These are phyloP conservation scores for Tragelaphus oryx DNA, from an alignment of 2,797 vertebrate species.

Conservation along the genomic window DNA sequence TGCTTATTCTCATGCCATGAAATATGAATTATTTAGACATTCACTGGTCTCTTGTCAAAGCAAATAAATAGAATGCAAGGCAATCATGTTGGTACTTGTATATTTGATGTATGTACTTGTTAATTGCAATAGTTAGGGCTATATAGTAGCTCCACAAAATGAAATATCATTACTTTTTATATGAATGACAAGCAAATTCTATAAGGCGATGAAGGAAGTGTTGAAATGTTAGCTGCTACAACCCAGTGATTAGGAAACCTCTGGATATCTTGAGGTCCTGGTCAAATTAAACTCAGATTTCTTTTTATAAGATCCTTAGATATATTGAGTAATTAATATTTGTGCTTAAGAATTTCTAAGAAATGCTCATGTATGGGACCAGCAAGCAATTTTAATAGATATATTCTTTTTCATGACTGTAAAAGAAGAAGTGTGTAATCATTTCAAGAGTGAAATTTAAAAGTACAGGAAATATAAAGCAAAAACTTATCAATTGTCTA, in stretches of 20 bases:
- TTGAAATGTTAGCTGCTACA: background rate
- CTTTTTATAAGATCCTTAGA: background rate
- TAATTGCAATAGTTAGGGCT: background rate
- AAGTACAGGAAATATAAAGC: background rate
- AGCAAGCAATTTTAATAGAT: background rate
- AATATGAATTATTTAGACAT: slow-evolving; percentile 39
- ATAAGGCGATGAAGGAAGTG: background rate
- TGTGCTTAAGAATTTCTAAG: background rate
- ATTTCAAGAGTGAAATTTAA: background rate
- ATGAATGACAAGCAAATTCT: background rate
- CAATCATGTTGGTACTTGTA: background rate
- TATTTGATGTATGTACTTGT: background rate
- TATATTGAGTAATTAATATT: background rate
- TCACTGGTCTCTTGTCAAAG: slow-evolving; percentile 12
- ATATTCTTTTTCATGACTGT: slow-evolving; percentile 20
- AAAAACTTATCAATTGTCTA: background rate
- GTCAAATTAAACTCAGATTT: slow-evolving; percentile 14
- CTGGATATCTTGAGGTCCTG: background rate
- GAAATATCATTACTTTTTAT: background rate
- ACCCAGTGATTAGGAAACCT: background rate
- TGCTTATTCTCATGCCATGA: background rate
- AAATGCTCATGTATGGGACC: background rate
- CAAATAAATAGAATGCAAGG: slow-evolving; percentile 13
- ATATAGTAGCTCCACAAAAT: background rate
- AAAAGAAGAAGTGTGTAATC: background rate